These are phyloP conservation scores for Potorous gilbertii DNA, from an alignment of 2,797 vertebrate species.

Conservation along the genomic window DNA sequence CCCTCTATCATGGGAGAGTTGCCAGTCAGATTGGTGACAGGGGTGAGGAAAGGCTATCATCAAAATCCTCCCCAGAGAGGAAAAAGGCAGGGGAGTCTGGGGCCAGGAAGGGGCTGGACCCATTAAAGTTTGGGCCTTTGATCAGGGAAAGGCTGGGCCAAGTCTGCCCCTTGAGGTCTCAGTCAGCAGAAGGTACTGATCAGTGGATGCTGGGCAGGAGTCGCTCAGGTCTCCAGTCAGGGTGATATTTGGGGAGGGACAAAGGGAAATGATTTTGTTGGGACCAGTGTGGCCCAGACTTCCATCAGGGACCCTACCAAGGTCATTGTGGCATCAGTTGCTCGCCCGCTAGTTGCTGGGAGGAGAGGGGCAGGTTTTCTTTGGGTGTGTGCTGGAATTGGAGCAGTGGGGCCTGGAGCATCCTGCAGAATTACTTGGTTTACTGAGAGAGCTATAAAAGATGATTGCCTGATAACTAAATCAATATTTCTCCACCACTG, in stretches of 20 bases:
- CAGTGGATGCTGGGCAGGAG: neutral
- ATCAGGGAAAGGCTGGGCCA: neutral
- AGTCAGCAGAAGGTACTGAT: neutral
- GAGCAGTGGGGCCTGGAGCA: constrained; percentile 57
- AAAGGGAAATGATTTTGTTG: neutral
- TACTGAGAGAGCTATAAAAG: constrained; percentile 75
- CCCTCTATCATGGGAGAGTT: neutral
- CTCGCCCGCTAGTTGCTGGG: neutral
- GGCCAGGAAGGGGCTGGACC: neutral
- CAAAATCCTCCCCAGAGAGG: neutral
- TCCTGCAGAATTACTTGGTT: constrained; percentile 62
- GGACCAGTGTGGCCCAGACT: rapidly evolving
- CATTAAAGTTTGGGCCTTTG: too few species aligned
- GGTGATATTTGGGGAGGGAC: neutral
- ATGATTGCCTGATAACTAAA: constrained; percentile 78
- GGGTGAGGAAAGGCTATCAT: neutral
- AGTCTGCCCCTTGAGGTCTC: neutral
- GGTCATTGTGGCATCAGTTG: neutral
- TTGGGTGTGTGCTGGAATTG: constrained; percentile 48
- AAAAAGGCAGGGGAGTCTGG: neutral
- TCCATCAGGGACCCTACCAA: neutral
- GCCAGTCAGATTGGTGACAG: neutral
- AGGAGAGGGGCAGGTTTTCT: constrained; percentile 44
- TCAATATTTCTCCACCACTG: constrained; percentile 78
- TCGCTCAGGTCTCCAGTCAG: too few species aligned